Base-by-base conservation (phyloP, 2,797 vertebrate species). In the Pteropus rufus region DNA sequence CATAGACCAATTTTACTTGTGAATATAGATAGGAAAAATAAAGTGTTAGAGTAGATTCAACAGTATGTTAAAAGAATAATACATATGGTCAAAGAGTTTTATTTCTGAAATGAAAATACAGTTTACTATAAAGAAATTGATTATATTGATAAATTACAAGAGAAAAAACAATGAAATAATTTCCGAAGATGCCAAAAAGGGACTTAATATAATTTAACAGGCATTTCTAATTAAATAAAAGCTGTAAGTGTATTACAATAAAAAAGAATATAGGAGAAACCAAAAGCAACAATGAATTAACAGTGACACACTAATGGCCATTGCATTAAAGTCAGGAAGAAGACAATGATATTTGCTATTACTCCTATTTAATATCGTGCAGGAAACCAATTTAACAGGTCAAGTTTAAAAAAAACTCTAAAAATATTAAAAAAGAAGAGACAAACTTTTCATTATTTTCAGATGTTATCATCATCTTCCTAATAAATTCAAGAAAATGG, bases 211-310 rank as follows among this genome's bases (percentile, higher is more conserved):
- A 73, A 94, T 90, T 94, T 93, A 88, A 76, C 12, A 31, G 44
- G 29, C n/a, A 81, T 89, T 73, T n/a, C n/a, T 93, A 95, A 95
- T 89, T 91, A 81, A 93, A 86, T 97, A 85, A 95, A 93, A 90
- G 31, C 23, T 87, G 90, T 92, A 90, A 62, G 10, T 19, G 15
- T 93, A 72, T 93, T 77, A 46, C 49, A 80, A 90, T 90, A 16
- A 64, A 58, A 89, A 90, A 89, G 6, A 86, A 65, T 81, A n/a
- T 41, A 85, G 77, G 83, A 73, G 76, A 94, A 86, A 73, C 58
- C 39, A 65, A 95, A 93, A 95, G 16, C 41, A 82, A 64, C 75
- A 67, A 46, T 65, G 12, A 65, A 88, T 94, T 91, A 87, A 90
- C 64, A 93, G 31, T 69, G 56, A 94, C 88, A 84, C 34, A 36